phyloP scores from a whole-genome alignment of 2,888 invertebrate species.

The Drosophila fulvimacula region DNA sequence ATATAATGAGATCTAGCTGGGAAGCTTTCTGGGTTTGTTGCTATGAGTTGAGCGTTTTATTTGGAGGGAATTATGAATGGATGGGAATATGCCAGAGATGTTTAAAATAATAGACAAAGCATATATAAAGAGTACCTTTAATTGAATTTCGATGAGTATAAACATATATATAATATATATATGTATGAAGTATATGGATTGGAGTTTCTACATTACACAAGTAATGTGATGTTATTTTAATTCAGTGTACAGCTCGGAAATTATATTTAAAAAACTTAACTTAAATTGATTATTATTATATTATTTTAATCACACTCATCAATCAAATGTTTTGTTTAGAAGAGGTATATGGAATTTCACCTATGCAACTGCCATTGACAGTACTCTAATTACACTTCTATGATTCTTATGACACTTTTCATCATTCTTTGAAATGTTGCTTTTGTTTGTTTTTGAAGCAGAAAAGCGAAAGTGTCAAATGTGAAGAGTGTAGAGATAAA shows the following conservation, averaged over 20 bases:
- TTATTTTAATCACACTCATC: too few relatives aligned
- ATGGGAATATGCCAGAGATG: neutral
- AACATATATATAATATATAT: too few relatives aligned
- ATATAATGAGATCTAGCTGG: slow-evolving; percentile 5
- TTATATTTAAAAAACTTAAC: too few relatives aligned
- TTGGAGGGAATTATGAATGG: slow-evolving; percentile 16
- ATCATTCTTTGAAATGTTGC: neutral
- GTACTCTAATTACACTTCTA: neutral
- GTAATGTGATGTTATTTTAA: too few relatives aligned
- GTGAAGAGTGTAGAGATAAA: slow-evolving; percentile 45
- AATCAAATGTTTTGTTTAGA: too few relatives aligned
- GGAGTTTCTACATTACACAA: too few relatives aligned
- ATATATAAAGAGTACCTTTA: too few relatives aligned
- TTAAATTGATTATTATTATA: too few relatives aligned
- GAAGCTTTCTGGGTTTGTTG: slow-evolving; percentile 14
- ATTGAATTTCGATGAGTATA: too few relatives aligned
- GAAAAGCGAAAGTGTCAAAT: slow-evolving; percentile 45
- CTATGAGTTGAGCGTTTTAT: slow-evolving; percentile 23
- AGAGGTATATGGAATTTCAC: too few relatives aligned
- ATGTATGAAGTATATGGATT: too few relatives aligned
- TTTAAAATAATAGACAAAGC: neutral
- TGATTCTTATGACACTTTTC: neutral
- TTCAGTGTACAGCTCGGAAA: neutral
- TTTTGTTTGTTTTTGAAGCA: slow-evolving; percentile 3
- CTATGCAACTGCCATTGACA: neutral